Conservation (phyloP, 2,797 vertebrate genomes). For the Tinamus major region DNA sequence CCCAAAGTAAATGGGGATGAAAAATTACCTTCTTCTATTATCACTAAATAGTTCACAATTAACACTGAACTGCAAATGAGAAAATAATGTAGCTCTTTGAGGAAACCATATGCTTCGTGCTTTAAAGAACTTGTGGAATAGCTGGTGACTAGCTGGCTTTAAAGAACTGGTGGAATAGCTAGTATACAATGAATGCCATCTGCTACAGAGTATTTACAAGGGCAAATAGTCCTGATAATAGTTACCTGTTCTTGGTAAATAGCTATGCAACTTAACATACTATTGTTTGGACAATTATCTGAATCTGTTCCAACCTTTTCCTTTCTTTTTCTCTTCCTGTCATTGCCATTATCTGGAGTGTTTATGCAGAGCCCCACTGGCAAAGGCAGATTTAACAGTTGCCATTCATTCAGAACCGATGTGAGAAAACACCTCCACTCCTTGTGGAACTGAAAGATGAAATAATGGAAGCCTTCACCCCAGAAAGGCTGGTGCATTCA, state of each 20-base stretch:
- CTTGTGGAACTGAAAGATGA: background rate
- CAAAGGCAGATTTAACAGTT: background rate
- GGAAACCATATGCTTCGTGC: slow-evolving; percentile 77
- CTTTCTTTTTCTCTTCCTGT: background rate
- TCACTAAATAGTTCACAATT: slow-evolving; percentile 79
- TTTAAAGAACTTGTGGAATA: slow-evolving; percentile 63
- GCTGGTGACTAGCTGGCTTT: no score
- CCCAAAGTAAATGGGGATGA: slow-evolving; percentile 68
- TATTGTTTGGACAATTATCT: slow-evolving; percentile 36
- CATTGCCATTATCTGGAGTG: background rate
- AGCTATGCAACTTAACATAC: background rate
- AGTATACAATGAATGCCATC: slow-evolving; percentile 79
- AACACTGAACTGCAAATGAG: slow-evolving; percentile 78
- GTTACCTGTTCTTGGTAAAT: slow-evolving; percentile 41
- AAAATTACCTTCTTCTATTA: slow-evolving; percentile 74
- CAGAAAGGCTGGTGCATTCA: background rate
- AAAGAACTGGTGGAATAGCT: slow-evolving; percentile 29
- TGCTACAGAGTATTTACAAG: slow-evolving; percentile 77
- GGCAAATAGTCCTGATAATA: slow-evolving; percentile 54
- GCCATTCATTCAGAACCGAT: background rate
- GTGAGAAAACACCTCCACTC: background rate
- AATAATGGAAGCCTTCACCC: background rate
- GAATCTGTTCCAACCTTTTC: background rate
- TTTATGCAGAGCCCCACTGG: background rate
- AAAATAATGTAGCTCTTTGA: slow-evolving; percentile 74